Evolutionary conservation across 2,797 vertebrate genomes (phyloP).

Genomic region (Prionace glauca): DNA sequence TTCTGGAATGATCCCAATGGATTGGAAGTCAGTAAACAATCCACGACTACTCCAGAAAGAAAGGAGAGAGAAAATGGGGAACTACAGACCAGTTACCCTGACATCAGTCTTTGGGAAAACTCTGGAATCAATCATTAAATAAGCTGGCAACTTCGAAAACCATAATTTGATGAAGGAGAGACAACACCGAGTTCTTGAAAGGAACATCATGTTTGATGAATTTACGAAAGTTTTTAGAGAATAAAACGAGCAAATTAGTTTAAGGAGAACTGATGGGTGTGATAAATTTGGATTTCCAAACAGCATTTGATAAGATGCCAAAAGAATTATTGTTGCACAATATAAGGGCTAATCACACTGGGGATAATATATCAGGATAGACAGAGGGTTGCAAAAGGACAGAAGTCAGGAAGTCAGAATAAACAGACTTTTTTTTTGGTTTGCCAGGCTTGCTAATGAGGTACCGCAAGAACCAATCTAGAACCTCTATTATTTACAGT

Average conservation of each 20-base stretch:
- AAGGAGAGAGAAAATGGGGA: neutral
- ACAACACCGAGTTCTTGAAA: neutral
- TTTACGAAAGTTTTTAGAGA: neutral
- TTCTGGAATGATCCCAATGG: neutral
- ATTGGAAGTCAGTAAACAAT: neutral
- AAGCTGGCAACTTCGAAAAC: neutral
- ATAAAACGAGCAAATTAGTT: neutral
- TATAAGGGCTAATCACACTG: neutral
- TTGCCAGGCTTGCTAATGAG: neutral
- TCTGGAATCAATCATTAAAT: neutral
- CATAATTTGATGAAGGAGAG: neutral
- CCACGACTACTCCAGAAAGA: neutral
- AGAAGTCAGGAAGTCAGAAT: neutral
- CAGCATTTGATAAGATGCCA: neutral
- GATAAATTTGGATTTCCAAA: neutral
- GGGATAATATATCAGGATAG: neutral
- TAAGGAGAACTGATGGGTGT: neutral
- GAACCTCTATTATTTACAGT: neutral
- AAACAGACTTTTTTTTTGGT: neutral
- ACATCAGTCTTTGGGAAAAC: neutral
- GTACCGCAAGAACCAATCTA: neutral
- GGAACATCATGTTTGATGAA: neutral
- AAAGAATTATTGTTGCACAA: neutral
- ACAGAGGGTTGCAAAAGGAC: neutral
- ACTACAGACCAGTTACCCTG: neutral